These are phyloP conservation scores for Crenuchus spilurus DNA, from an alignment of 2,797 vertebrate species.

Conservation along the genomic window DNA sequence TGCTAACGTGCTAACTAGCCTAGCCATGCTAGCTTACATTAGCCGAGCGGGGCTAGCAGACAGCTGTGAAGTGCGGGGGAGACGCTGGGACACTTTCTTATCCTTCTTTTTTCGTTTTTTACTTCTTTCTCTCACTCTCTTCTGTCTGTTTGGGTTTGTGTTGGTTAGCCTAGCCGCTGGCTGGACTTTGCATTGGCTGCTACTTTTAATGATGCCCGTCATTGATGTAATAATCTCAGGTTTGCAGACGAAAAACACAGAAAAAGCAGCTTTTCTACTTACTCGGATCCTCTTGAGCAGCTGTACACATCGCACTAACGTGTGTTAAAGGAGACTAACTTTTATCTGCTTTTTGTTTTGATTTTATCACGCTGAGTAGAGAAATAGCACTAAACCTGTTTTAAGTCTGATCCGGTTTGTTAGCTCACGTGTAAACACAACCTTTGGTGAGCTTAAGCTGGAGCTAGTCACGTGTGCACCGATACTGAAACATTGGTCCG, in stretches of 20 bases:
- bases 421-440: too few species aligned
- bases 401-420: too few species aligned
- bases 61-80: slow-evolving; percentile 56
- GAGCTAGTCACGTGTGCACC: too few species aligned
- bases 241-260: not conserved
- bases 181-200: slow-evolving; percentile 32
- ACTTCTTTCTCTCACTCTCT: not conserved
- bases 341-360: slow-evolving; percentile 14
- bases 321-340: slow-evolving; percentile 1
- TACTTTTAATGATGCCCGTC: slow-evolving; percentile 44
- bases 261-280: not conserved
- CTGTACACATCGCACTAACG: not conserved
- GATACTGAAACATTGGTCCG: too few species aligned
- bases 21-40: slow-evolving; percentile 60
- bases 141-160: not conserved
- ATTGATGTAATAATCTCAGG: slow-evolving; percentile 45
- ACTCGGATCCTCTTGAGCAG: not conserved
- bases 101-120: not conserved
- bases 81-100: slow-evolving; percentile 23
- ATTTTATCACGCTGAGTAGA: too few species aligned
- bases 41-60: slow-evolving; percentile 56
- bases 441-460: too few species aligned
- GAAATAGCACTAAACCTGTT: too few species aligned
- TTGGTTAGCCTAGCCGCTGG: slow-evolving; percentile 7
- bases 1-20: slow-evolving; percentile 57